phyloP scores from a whole-genome alignment of 1,140 invertebrate species.

The Heliconius hewitsoni region DNA sequence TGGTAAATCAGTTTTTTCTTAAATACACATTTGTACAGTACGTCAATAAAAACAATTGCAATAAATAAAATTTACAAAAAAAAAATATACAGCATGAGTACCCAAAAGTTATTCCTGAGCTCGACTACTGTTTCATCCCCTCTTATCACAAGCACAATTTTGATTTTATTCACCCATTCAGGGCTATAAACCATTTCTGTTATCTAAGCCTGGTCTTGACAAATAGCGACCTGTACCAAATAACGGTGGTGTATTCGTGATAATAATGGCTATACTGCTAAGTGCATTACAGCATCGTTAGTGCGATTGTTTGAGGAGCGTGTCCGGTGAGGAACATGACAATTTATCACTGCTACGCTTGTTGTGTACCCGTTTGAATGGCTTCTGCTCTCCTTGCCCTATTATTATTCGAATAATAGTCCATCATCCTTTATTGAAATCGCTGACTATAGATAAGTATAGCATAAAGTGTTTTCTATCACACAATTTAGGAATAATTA shows the following conservation, averaged over 20 bases:
- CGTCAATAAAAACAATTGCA: too few relatives aligned
- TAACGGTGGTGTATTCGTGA: slow-evolving; percentile 32
- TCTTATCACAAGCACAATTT: not conserved
- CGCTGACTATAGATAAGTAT: not conserved
- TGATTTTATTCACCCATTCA: not conserved
- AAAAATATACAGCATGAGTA: too few relatives aligned
- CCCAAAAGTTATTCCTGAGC: too few relatives aligned
- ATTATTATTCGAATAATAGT: slow-evolving; percentile 32
- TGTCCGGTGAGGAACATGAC: slow-evolving; percentile 35
- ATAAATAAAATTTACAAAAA: too few relatives aligned
- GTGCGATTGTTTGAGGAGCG: slow-evolving; percentile 41
- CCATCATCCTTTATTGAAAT: not conserved
- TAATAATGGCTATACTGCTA: slow-evolving; percentile 33
- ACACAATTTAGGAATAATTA: not conserved
- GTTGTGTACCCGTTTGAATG: slow-evolving; percentile 30
- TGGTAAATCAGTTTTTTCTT: too few relatives aligned
- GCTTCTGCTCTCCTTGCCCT: slow-evolving; percentile 17
- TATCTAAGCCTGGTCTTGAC: slow-evolving; percentile 28
- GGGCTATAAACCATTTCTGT: not conserved
- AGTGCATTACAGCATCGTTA: slow-evolving; percentile 40
- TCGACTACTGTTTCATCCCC: too few relatives aligned
- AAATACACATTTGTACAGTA: too few relatives aligned
- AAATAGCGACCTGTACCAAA: slow-evolving; percentile 26
- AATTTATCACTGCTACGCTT: slow-evolving; percentile 33
- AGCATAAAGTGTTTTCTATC: not conserved